Conservation (phyloP, 2,797 vertebrate species). For the Hypotaenidia philippensis region DNA sequence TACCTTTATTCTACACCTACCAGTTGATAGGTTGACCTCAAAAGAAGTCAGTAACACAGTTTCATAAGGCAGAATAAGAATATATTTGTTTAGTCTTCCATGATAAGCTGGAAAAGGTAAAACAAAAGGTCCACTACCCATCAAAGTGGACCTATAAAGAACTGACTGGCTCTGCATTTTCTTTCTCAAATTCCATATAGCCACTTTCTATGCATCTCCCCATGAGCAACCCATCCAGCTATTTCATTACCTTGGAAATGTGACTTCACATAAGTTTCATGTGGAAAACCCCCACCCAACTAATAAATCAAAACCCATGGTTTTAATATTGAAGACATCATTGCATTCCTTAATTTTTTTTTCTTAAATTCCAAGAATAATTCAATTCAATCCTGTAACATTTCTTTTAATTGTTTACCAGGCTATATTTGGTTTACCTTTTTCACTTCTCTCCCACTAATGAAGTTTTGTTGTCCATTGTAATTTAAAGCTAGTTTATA, state of each 20-base stretch:
- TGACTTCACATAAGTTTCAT: not conserved
- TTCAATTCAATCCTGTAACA: not conserved
- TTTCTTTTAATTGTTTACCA: not conserved
- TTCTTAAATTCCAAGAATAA: not conserved
- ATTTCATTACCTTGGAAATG: not conserved
- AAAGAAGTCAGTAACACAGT: not conserved
- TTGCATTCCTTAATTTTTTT: not conserved
- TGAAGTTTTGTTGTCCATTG: not conserved
- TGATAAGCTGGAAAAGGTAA: not conserved
- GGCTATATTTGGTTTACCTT: not conserved
- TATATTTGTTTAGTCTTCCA: not conserved
- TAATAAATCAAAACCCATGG: rapidly evolving
- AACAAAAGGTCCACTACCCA: not conserved
- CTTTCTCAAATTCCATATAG: not conserved
- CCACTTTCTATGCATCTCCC: not conserved
- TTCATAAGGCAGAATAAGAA: not conserved
- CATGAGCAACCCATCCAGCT: not conserved
- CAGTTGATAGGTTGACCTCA: not conserved
- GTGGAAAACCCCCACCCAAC: rapidly evolving
- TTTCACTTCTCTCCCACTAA: not conserved
- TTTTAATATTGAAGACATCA: not conserved
- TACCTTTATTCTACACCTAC: not conserved
- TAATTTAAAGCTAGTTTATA: not conserved
- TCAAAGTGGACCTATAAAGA: not conserved
- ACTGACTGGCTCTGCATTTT: not conserved